phyloP scores from a whole-genome alignment of 2,888 invertebrate genomes.

The Eristalis arbustorum region DNA sequence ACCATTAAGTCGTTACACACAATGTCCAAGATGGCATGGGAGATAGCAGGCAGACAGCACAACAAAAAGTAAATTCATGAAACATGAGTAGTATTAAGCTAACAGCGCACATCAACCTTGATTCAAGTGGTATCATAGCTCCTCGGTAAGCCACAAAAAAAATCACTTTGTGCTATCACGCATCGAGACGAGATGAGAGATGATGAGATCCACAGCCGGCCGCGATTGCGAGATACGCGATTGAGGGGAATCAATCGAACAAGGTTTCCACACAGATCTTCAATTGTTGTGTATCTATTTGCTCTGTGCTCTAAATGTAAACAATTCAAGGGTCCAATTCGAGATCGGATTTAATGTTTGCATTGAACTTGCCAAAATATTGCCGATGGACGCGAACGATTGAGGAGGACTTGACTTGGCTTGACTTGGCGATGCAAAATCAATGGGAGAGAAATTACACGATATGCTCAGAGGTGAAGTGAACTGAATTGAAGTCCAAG shows the following conservation, averaged over 20 bases:
- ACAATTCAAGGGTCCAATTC: neutral
- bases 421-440: too few relatives aligned
- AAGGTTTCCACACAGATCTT: neutral
- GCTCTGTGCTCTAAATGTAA: neutral
- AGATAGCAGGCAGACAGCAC: neutral
- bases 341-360: neutral
- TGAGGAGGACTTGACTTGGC: too few relatives aligned
- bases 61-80: neutral
- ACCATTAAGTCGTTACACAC: neutral
- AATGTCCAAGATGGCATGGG: neutral
- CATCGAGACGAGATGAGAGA: too few relatives aligned
- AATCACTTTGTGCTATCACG: too few relatives aligned
- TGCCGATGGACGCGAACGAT: neutral
- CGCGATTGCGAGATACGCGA: neutral
- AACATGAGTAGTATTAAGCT: slow-evolving; percentile 23
- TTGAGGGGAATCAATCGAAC: neutral
- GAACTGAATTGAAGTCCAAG: too few relatives aligned
- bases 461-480: too few relatives aligned
- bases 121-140: slow-evolving; percentile 11
- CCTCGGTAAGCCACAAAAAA: neutral
- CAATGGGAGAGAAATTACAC: too few relatives aligned
- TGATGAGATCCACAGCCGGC: neutral
- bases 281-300: neutral
- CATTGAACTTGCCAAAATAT: neutral
- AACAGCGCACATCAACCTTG: slow-evolving; percentile 30